Evolutionary conservation across 2,888 invertebrate genomes (phyloP), one percentile per base, ranked within the genome.

Genomic region (Pachycephus smyrnensis): DNA sequence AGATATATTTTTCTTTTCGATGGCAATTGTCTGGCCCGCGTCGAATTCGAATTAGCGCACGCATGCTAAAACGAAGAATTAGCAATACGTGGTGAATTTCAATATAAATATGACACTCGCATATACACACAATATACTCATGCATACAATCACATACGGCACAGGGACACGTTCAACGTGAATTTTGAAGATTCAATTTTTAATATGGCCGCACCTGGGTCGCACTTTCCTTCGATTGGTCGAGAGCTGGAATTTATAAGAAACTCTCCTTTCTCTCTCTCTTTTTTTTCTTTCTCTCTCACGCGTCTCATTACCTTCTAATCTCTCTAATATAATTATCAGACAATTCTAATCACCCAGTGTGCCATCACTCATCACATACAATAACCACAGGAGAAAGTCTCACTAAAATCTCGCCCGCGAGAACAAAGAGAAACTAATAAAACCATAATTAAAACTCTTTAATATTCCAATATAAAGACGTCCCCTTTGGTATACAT

Each of bases 361-460:
- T 71, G 71, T 15, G 23, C 71, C 31, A 71, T 32, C 71, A 33
- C 12, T 71, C 71, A 71, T 55, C 55, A 55, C 55, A 55, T 55
- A 55, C 55, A 55, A 55, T 55, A 23, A 55, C 55, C 55, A 55
- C 55, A 55, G 55, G 2, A 55, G 55, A 55, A 23, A 23, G 6
- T 55, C 55, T 55, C 71, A 33, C 71, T 71, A 80, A 85, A 83
- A 86, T 89, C 89, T 89, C 88, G 88, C 89, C 88, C 76, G 88
- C 88, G 89, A 88, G 89, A 86, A 87, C 82, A 71, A 84, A 83
- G 82, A 77, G 73, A 74, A 73, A 80, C 77, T 78, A 80, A 71
- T 78, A 80, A 71, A 32, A 31, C 33, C 11, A 71, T 32, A 71
- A 12, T 31, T 71, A 71, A 71, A 71, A 15, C 23, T 55, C 55